These are phyloP conservation scores for Drosophila mettleri DNA, from an alignment of 2,888 invertebrate species.

Conservation along the genomic window DNA sequence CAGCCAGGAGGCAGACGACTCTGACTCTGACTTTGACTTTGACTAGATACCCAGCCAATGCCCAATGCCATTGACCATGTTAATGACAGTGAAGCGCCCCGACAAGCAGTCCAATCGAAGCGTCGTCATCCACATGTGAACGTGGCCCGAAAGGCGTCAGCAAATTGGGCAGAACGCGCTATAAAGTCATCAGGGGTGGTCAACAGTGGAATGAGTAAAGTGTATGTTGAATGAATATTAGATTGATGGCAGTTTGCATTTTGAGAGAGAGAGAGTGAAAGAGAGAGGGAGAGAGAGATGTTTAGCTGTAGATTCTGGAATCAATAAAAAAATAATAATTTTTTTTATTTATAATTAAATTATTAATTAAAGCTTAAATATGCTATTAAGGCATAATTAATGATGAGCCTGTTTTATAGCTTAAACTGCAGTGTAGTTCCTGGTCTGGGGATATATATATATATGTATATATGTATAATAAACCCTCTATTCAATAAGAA, in stretches of 20 bases:
- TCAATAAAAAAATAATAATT: too few species aligned
- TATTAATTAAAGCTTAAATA: background rate
- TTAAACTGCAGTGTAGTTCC: background rate
- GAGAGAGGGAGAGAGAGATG: too few species aligned
- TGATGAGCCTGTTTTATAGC: background rate
- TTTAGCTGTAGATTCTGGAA: background rate
- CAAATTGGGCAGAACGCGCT: slow-evolving; percentile 15
- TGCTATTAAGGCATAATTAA: background rate
- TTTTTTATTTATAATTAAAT: too few species aligned
- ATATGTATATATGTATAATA: too few species aligned
- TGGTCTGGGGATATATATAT: too few species aligned
- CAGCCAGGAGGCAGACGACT: slow-evolving; percentile 28
- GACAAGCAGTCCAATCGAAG: slow-evolving; percentile 69
- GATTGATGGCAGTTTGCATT: too few species aligned
- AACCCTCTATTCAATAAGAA: too few species aligned
- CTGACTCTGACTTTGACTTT: slow-evolving; percentile 28
- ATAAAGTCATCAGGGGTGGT: slow-evolving; percentile 13
- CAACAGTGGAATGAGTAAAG: background rate
- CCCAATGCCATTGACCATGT: slow-evolving; percentile 33
- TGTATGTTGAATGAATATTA: background rate
- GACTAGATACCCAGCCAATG: slow-evolving; percentile 23
- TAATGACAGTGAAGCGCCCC: slow-evolving; percentile 66
- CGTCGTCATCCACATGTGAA: slow-evolving; percentile 31
- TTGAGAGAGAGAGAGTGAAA: too few species aligned
- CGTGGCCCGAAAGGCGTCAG: background rate